Conservation (phyloP, 1,140 invertebrate genomes). For the Pantala flavescens region DNA sequence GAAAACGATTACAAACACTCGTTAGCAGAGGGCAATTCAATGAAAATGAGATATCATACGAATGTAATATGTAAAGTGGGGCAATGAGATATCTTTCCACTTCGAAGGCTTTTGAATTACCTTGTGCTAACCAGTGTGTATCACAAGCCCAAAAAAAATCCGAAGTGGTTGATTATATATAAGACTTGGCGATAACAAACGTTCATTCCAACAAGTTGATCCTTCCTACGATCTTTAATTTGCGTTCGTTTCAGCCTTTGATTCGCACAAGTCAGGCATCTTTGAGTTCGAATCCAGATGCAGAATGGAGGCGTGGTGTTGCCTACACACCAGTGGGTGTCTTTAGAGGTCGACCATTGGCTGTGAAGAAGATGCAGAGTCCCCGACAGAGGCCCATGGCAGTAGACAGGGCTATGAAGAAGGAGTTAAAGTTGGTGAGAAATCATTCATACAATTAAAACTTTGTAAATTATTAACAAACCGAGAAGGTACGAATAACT, state of each 20-base stretch:
- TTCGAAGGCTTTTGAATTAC: too few species aligned
- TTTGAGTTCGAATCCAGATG: constrained; percentile 71
- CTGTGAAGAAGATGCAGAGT: constrained; percentile 74
- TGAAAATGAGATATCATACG: too few species aligned
- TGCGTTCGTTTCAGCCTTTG: constrained; percentile 42
- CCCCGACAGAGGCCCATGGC: constrained; percentile 61
- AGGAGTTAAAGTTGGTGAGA: constrained; percentile 83
- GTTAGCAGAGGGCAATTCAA: too few species aligned
- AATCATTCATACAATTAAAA: background rate
- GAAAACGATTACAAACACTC: too few species aligned
- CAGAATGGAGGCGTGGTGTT: constrained; percentile 71
- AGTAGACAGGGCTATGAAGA: constrained; percentile 83
- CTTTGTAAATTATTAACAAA: constrained; percentile 13
- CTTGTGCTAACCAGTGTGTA: too few species aligned
- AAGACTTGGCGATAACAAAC: too few species aligned
- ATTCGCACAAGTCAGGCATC: constrained; percentile 77
- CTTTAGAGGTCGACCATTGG: constrained; percentile 76
- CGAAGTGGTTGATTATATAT: too few species aligned
- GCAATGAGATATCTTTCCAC: too few species aligned
- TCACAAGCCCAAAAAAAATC: too few species aligned
- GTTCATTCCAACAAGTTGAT: too few species aligned
- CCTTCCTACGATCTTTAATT: too few species aligned
- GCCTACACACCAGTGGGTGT: constrained; percentile 82
- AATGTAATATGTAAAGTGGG: too few species aligned
- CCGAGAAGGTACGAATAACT: background rate